Evolutionary conservation across 2,888 invertebrate species (phyloP), one percentile per base, ranked within the genome.

Genomic region (Dynastes maya): DNA sequence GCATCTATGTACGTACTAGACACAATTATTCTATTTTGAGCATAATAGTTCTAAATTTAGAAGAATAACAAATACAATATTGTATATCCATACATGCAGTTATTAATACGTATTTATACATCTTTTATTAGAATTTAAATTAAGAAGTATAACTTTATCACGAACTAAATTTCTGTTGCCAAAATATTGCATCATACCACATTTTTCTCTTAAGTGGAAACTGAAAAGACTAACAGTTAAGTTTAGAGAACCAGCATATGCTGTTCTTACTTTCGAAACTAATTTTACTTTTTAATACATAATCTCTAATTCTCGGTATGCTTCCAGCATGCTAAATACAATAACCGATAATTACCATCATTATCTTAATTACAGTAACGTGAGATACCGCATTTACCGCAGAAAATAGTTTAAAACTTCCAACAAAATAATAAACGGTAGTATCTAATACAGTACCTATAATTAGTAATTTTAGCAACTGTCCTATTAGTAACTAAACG

Each of bases 241-340:
- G 37, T 16, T 32, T 9, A 58, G 55, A 40, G 55, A 55, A 71
- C 55, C 40, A 78, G 58, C 79, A 79, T 78, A 78, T 78, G 75
- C 51, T 49, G 70, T 64, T 79, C 70, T 79, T 76, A 75, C 79
- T 79, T 79, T 79, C 79, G 51, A 58, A 76, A 70, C 37, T 76
- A 79, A 79, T 76, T 79, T 79, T 79, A 75, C 79, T 79, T 58
- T 79, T 79, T 79, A 65, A 53, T 68, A 40, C 68, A 16, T 49
- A 68, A 74, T 74, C 22, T 61, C 61, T 61, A 74, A 72, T 74
- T 74, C 45, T 58, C n/a, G 29, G 40, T 68, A n/a, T 13, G 13
- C 63, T 32, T 11, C 5, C 22, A 29, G 13, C 13, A 63, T 32
- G 27, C 16, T 58, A 58, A 58, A 58, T 58, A 58, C 22, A 16